These are phyloP conservation scores for Corydoras maculifer DNA, from an alignment of 2,113 vertebrate genomes.

Conservation along the genomic window DNA sequence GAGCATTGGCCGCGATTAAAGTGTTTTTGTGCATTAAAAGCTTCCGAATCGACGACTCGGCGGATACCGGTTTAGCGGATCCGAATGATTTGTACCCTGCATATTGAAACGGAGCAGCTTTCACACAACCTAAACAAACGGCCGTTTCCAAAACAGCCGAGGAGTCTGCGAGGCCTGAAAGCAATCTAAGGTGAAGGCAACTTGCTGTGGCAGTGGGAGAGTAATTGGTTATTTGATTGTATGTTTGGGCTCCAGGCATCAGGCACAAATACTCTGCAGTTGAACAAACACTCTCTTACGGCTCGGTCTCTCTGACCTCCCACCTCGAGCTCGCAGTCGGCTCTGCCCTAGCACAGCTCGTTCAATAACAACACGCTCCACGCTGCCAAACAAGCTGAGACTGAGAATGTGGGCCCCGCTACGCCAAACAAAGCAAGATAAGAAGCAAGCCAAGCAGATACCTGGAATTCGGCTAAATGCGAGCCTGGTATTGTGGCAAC, in stretches of 20 bases:
- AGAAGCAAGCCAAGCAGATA: background rate
- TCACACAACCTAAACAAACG: too few species aligned
- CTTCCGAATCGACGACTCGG: too few species aligned
- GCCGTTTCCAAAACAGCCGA: background rate
- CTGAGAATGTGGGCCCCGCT: background rate
- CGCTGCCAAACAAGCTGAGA: constrained; percentile 26
- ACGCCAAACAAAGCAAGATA: constrained; percentile 11
- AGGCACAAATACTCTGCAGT: constrained; percentile 35
- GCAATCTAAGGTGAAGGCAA: background rate
- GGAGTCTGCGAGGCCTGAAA: background rate
- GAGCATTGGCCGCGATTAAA: too few species aligned
- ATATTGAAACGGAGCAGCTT: too few species aligned
- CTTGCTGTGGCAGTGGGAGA: constrained; percentile 14
- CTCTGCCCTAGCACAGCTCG: constrained; percentile 16
- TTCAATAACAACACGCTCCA: constrained; percentile 25
- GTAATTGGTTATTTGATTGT: constrained; percentile 27
- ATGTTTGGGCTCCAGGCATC: constrained; percentile 37
- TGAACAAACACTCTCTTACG: constrained; percentile 34
- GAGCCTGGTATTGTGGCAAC: background rate
- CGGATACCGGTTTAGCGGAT: too few species aligned
- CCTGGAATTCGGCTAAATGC: background rate
- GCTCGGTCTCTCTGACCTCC: constrained; percentile 33
- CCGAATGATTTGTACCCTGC: too few species aligned
- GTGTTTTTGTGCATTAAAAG: too few species aligned
- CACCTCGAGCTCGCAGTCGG: constrained; percentile 27